Evolutionary conservation across 1,140 invertebrate species (phyloP), one percentile per base, ranked within the genome.

Genomic region (Drosophila nigrodunni): DNA sequence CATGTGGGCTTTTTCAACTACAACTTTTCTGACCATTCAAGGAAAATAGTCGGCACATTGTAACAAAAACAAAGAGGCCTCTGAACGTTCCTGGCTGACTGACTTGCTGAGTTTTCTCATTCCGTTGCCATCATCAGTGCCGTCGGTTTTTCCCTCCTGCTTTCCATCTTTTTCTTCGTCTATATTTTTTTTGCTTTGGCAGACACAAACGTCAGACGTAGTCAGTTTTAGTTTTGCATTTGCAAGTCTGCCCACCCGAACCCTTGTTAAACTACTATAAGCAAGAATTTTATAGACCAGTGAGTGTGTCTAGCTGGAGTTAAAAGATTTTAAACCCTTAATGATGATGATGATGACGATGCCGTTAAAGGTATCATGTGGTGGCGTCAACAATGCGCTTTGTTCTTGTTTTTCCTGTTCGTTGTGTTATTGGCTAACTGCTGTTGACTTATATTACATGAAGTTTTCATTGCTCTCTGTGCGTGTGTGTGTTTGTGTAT

Each of bases 11-110:
- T 80, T 60, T 71, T 71, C 65, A 72, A 49, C 65, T 74, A 66
- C 64, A 82, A 82, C 82, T 85, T 85, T 82, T 64, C 50, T 87
- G 71, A 82, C 82, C 82, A 85, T 87, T 85, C 75, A 76, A 78
- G 70, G 62, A 74, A 82, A 87, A 85, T 68, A 72, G 82, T 81
- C 74, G 59, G 78, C 52, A 86, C 77, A 71, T 80, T 83, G 64
- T 86, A 68, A 67, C 73, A 77, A 83, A 83, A 80, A 85, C 65
- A 72, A 77, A 55, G 64, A 57, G 64, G 74, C n/a, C 55, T 65
- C 64, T 34, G 55, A 54, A 61, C 50, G 58, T 62, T 46, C 41
- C 73, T 73, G 58, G 60, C 78, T 81, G 75, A 76, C 78, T 81
- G 78, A 81, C 78, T 81, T 78, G 80, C 65, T 74, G 69, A 82